Percentiles rank a stretch among this genome's conserved stretches.
Evolutionary conservation across 1,140 invertebrate species (phyloP).

Genomic region (Chironomus striatipennis): DNA sequence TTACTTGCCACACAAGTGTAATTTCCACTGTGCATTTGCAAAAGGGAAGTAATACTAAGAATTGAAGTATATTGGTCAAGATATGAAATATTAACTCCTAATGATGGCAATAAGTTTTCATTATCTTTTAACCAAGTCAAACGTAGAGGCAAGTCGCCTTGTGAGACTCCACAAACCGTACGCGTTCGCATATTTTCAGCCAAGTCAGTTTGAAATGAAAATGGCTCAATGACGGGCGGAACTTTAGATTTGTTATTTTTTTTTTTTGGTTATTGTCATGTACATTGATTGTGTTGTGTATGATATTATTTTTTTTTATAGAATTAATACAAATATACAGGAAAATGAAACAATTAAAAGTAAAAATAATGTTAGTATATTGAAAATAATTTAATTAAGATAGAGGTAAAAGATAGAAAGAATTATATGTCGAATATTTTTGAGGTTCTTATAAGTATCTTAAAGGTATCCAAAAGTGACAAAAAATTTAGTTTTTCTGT

Average conservation of each 20-base stretch:
- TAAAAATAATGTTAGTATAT: slow-evolving; percentile 41
- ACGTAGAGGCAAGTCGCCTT: slow-evolving; percentile 64
- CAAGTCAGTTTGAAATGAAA: slow-evolving; percentile 71
- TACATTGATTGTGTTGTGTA: neutral
- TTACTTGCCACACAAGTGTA: slow-evolving; percentile 76
- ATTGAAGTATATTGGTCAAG: slow-evolving; percentile 66
- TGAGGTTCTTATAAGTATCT: neutral
- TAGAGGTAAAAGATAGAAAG: neutral
- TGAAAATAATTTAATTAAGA: slow-evolving; percentile 2
- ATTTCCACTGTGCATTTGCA: slow-evolving; percentile 64
- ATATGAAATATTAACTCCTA: slow-evolving; percentile 58
- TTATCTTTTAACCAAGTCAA: slow-evolving; percentile 74
- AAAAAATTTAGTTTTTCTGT: neutral
- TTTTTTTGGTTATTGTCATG: neutral
- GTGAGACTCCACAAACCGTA: slow-evolving; percentile 74
- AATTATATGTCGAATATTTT: neutral
- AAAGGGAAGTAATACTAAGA: slow-evolving; percentile 66
- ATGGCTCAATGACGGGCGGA: slow-evolving; percentile 75
- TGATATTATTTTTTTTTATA: slow-evolving; percentile 6
- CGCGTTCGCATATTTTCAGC: slow-evolving; percentile 76
- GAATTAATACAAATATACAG: neutral
- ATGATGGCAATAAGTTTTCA: slow-evolving; percentile 50
- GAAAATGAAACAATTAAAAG: slow-evolving; percentile 53
- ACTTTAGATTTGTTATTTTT: slow-evolving; percentile 41
- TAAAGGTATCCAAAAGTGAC: neutral